A percentile compares a stretch with the other conserved stretches of the same genome.
phyloP scores from a whole-genome alignment of 2,888 invertebrate species.

The Eupithecia dodoneata region DNA sequence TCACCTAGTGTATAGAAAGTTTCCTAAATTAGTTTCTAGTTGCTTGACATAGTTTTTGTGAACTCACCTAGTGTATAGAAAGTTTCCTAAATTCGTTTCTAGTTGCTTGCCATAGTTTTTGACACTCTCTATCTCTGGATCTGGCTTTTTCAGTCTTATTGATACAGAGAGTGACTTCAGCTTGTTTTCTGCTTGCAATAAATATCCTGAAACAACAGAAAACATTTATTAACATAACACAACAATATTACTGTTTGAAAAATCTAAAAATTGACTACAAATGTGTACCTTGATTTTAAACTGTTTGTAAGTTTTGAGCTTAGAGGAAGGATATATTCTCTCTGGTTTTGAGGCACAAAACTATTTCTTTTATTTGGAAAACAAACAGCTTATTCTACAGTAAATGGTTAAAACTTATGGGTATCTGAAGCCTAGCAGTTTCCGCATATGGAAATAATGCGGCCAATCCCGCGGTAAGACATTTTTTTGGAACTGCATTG shows the following conservation, averaged over 20 bases:
- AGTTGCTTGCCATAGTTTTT: slow-evolving; percentile 90
- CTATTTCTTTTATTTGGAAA: too few species aligned
- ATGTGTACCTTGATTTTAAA: too few species aligned
- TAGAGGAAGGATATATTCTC: too few species aligned
- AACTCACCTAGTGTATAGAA: slow-evolving; percentile 83
- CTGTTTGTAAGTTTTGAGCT: too few species aligned
- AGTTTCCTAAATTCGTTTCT: slow-evolving; percentile 85
- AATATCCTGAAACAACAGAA: slow-evolving; percentile 82
- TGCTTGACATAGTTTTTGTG: slow-evolving; percentile 90
- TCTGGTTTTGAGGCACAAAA: too few species aligned
- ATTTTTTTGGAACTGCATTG: too few species aligned
- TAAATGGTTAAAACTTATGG: too few species aligned
- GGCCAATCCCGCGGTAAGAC: too few species aligned
- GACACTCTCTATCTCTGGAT: slow-evolving; percentile 89
- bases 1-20: slow-evolving; percentile 84
- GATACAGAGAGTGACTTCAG: slow-evolving; percentile 89
- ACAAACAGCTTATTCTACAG: too few species aligned
- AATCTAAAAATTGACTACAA: too few species aligned
- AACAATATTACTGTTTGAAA: neutral
- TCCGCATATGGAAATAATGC: too few species aligned
- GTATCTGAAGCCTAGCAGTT: too few species aligned
- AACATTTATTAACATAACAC: neutral
- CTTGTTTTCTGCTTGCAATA: slow-evolving; percentile 91
- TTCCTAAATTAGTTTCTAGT: slow-evolving; percentile 86
- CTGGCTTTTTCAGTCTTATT: slow-evolving; percentile 88